These are phyloP conservation scores for Rhinopomastus cyanomelas DNA, from an alignment of 2,113 vertebrate species.

Conservation along the genomic window DNA sequence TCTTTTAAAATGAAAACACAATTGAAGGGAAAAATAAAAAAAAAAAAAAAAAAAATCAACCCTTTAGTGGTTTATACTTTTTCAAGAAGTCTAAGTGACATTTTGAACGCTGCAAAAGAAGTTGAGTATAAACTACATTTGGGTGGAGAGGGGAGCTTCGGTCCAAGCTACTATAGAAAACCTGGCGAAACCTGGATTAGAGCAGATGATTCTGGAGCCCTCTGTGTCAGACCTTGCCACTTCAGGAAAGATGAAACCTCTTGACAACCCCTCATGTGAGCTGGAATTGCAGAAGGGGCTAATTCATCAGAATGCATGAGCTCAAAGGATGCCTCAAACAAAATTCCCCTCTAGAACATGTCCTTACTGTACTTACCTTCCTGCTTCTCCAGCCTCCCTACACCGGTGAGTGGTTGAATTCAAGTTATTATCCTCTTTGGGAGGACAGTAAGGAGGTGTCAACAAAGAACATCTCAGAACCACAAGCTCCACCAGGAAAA, in stretches of 20 bases:
- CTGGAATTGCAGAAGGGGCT: background rate
- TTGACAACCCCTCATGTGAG: background rate
- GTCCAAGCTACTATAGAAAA: background rate
- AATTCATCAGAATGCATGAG: background rate
- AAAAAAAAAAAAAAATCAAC: background rate
- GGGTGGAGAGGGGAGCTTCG: background rate
- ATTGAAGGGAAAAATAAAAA: background rate
- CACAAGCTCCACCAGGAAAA: background rate
- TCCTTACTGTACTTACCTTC: background rate
- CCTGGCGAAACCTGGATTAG: background rate
- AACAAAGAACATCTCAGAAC: background rate
- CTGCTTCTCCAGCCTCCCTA: background rate
- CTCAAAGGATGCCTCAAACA: background rate
- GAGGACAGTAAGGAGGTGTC: background rate
- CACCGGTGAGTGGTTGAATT: background rate
- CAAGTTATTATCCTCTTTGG: background rate
- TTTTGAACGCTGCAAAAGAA: background rate
- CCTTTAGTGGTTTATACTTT: background rate
- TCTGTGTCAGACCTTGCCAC: background rate
- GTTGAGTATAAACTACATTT: background rate
- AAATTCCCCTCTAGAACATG: rapidly evolving
- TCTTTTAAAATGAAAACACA: constrained; percentile 53
- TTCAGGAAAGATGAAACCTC: background rate
- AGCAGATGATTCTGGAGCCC: background rate
- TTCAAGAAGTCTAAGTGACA: background rate